Percentiles rank a stretch among this genome's conserved stretches.
Conservation (phyloP, 2,113 vertebrate genomes). For the Physeter macrocephalus region DNA sequence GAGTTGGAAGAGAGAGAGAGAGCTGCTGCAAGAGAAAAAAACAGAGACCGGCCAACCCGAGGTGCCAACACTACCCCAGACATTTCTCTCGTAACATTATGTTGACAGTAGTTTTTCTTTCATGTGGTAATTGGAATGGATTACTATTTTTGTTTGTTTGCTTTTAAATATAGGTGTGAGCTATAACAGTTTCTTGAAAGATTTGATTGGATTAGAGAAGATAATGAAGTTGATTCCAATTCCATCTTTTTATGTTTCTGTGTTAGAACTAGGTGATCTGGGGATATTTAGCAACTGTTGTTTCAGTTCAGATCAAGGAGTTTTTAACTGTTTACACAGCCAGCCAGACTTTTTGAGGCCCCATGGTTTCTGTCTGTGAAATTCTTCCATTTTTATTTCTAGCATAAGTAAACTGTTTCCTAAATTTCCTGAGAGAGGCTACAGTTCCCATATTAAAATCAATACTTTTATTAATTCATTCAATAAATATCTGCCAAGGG, state of each 20-base stretch:
- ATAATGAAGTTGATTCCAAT: background rate
- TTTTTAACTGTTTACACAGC: background rate
- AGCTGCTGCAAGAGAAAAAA: slow-evolving; percentile 90
- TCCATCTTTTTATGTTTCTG: background rate
- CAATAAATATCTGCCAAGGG: background rate
- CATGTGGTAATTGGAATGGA: background rate
- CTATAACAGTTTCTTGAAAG: background rate
- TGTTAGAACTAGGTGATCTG: background rate
- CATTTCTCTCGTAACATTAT: background rate
- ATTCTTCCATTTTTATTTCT: background rate
- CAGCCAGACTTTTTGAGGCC: background rate
- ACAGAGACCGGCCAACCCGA: slow-evolving; percentile 91
- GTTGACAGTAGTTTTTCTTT: background rate
- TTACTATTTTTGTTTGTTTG: background rate
- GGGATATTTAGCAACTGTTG: background rate
- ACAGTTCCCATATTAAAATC: background rate
- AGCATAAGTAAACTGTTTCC: background rate
- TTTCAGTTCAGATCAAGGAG: background rate
- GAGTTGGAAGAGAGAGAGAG: slow-evolving; percentile 96
- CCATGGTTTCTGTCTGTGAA: background rate
- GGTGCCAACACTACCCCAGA: slow-evolving; percentile 77
- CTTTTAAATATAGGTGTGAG: background rate
- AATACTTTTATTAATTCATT: background rate
- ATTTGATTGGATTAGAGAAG: background rate
- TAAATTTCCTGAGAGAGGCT: background rate